These are phyloP conservation scores for Platichthys flesus DNA, from an alignment of 2,113 vertebrate genomes.

Conservation along the genomic window DNA sequence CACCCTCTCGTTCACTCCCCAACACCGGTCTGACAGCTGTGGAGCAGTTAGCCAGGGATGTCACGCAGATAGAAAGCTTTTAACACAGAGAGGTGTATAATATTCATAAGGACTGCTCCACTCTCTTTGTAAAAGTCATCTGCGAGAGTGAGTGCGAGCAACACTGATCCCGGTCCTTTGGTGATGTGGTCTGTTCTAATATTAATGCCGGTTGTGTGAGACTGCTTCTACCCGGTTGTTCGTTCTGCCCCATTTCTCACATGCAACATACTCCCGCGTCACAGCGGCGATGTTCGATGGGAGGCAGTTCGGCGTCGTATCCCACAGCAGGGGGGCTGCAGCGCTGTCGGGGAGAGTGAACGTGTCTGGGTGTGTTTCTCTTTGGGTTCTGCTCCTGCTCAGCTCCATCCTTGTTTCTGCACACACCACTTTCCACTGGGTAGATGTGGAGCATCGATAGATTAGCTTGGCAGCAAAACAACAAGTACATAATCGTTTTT, in stretches of 20 bases:
- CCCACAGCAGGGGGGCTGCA: conserved; percentile 19
- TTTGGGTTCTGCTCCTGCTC: conserved; percentile 7
- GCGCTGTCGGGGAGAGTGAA: neutral
- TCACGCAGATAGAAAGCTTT: conserved; percentile 65
- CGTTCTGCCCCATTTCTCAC: conserved; percentile 72
- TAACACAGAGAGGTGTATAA: conserved; percentile 70
- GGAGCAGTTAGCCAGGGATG: conserved; percentile 54
- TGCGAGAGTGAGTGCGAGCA: conserved; percentile 53
- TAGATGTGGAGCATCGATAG: conserved; percentile 31
- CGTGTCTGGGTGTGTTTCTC: conserved; percentile 7
- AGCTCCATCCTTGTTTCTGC: conserved; percentile 17
- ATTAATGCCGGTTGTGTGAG: conserved; percentile 71
- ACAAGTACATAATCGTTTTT: conserved; percentile 21
- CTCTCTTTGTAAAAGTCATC: conserved; percentile 56
- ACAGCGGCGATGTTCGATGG: neutral
- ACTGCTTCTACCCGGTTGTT: conserved; percentile 57
- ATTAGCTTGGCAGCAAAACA: conserved; percentile 48
- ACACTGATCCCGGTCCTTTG: conserved; percentile 65
- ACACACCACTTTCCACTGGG: conserved; percentile 6
- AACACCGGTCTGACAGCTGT: conserved; percentile 63
- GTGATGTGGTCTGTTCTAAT: conserved; percentile 61
- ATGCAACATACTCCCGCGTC: conserved; percentile 7
- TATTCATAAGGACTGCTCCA: conserved; percentile 75
- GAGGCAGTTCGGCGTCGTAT: conserved; percentile 4
- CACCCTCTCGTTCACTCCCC: conserved; percentile 29